Evolutionary conservation across 2,113 vertebrate species (phyloP).

Genomic region (Egretta garzetta): DNA sequence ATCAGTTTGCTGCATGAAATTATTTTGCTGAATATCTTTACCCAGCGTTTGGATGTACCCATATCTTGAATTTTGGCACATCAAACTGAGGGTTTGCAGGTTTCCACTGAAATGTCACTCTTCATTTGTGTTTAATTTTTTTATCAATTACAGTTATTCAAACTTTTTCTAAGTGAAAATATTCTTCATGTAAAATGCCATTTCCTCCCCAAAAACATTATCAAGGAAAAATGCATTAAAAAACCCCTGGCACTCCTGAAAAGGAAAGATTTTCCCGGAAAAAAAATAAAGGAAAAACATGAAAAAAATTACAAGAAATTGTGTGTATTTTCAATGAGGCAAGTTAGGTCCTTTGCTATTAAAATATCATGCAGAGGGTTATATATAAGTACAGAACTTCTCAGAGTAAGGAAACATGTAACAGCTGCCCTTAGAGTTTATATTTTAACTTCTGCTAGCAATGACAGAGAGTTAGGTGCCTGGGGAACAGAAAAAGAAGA

Average conservation of each 20-base stretch:
- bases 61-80: neutral
- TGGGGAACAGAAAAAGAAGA: neutral
- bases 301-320: neutral
- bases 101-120: neutral
- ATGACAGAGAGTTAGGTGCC: neutral
- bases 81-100: neutral
- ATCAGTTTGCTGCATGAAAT: neutral
- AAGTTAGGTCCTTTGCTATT: neutral
- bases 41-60: neutral
- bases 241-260: neutral
- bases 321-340: neutral
- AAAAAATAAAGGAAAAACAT: neutral
- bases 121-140: neutral
- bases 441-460: neutral
- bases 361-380: neutral
- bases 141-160: neutral
- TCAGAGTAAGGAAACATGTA: neutral
- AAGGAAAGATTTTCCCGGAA: neutral
- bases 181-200: neutral
- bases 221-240: neutral
- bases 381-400: neutral
- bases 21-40: neutral
- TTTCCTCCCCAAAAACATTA: neutral
- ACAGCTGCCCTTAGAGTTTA: neutral
- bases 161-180: neutral